Conservation (phyloP, 2,888 invertebrate genomes). For the Chirona hameri region DNA sequence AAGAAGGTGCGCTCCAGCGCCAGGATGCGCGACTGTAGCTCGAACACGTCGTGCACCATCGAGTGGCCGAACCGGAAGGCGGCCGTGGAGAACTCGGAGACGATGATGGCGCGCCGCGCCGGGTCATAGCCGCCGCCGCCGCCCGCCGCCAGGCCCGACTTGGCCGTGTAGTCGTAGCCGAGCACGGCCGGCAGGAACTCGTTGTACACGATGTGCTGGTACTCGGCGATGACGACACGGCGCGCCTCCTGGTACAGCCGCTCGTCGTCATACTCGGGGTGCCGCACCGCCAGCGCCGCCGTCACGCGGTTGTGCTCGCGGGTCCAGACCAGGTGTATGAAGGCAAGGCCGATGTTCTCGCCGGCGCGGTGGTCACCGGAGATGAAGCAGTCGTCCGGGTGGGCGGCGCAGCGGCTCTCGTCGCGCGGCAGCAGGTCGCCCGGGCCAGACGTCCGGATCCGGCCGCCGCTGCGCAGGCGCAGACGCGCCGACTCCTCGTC, state of each 20-base stretch:
- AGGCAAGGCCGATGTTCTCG: conserved; percentile 60
- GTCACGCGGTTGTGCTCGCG: conserved; percentile 54
- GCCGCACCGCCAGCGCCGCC: conserved; percentile 46
- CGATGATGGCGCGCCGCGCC: conserved; percentile 29
- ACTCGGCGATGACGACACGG: conserved; percentile 51
- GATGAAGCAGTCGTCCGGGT: conserved; percentile 1
- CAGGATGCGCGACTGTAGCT: background rate
- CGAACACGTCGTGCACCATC: conserved; percentile 32
- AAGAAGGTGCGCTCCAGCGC: background rate
- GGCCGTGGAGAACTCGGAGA: conserved; percentile 36
- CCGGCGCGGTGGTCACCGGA: conserved; percentile 4
- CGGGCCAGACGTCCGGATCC: background rate
- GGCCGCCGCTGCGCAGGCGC: conserved; percentile 54
- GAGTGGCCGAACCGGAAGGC: conserved; percentile 39
- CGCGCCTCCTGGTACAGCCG: conserved; percentile 54
- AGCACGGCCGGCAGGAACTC: conserved; percentile 74
- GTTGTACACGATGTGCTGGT: conserved; percentile 72
- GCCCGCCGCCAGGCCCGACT: background rate
- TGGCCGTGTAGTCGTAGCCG: conserved; percentile 39
- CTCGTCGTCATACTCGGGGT: conserved; percentile 54
- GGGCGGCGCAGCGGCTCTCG: conserved; percentile 36
- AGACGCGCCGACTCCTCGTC: conserved; percentile 56
- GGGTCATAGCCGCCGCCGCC: conserved; percentile 8
- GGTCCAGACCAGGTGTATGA: conserved; percentile 64
- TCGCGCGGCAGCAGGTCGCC: conserved; percentile 47